These are phyloP conservation scores for Scaptomyza tumidula DNA, from an alignment of 2,888 invertebrate genomes.

Conservation along the genomic window DNA sequence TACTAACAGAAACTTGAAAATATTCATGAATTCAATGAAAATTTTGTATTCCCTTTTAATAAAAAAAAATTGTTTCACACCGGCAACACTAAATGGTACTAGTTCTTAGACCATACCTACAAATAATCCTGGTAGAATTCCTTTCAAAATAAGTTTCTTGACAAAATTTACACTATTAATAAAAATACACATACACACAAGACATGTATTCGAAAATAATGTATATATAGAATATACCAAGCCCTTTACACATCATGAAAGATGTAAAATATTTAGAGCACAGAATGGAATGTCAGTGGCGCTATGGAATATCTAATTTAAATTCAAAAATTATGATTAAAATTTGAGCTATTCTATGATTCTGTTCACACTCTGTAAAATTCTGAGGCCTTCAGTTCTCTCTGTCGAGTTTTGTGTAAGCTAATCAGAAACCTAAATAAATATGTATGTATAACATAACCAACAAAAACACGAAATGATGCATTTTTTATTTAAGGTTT, in stretches of 20 bases:
- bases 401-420: conserved; percentile 52
- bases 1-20: conserved; percentile 8
- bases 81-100: conserved; percentile 22
- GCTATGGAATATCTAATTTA: neutral
- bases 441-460: conserved; percentile 63
- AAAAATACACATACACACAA: conserved; percentile 21
- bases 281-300: conserved; percentile 7
- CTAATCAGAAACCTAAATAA: conserved; percentile 51
- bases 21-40: conserved; percentile 4
- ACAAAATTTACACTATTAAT: conserved; percentile 18
- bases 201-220: conserved; percentile 26
- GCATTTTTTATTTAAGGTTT: neutral
- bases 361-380: conserved; percentile 13
- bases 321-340: neutral
- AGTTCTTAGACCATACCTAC: conserved; percentile 9
- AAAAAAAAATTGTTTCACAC: conserved; percentile 16
- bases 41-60: conserved; percentile 17
- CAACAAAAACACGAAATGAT: conserved; percentile 12
- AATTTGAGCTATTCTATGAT: conserved; percentile 2
- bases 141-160: conserved; percentile 2
- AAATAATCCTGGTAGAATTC: conserved; percentile 16
- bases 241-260: conserved; percentile 35
- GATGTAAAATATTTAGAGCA: conserved; percentile 27
- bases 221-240: conserved; percentile 21
- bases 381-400: conserved; percentile 34